Conservation (phyloP, 2,113 vertebrate species). For the Pteronura brasiliensis region DNA sequence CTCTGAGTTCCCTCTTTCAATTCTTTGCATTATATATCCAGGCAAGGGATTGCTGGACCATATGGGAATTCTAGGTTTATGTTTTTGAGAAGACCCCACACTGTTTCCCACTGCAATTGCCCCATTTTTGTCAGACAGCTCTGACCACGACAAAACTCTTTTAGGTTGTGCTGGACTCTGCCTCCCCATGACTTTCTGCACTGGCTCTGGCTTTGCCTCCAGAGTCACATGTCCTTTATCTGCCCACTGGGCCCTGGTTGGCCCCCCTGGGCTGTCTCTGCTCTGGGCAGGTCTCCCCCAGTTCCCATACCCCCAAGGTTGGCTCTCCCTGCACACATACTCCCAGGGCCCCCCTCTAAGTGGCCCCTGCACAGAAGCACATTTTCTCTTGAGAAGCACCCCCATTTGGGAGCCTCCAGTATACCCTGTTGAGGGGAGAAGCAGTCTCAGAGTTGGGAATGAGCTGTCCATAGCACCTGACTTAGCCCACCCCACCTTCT, state of each 20-base stretch:
- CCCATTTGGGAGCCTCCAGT: background rate
- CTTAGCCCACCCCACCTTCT: background rate
- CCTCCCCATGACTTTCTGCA: background rate
- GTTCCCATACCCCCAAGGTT: background rate
- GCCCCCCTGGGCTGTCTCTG: background rate
- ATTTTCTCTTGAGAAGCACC: background rate
- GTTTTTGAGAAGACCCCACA: too few species aligned
- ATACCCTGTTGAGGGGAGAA: background rate
- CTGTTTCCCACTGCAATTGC: background rate
- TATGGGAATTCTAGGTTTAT: background rate
- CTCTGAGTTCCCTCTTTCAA: background rate
- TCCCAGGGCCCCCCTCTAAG: background rate
- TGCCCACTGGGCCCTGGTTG: background rate
- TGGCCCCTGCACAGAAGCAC: background rate
- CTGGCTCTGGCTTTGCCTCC: background rate
- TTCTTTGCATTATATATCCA: background rate
- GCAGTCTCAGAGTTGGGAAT: background rate
- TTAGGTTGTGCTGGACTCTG: rapidly evolving
- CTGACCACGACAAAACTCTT: background rate
- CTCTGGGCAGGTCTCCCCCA: background rate
- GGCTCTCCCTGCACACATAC: background rate
- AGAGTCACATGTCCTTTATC: background rate
- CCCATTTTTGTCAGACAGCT: background rate
- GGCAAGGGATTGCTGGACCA: background rate
- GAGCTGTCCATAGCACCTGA: background rate